phyloP scores from a whole-genome alignment of 2,113 vertebrate genomes.

The Corythornis cristatus region DNA sequence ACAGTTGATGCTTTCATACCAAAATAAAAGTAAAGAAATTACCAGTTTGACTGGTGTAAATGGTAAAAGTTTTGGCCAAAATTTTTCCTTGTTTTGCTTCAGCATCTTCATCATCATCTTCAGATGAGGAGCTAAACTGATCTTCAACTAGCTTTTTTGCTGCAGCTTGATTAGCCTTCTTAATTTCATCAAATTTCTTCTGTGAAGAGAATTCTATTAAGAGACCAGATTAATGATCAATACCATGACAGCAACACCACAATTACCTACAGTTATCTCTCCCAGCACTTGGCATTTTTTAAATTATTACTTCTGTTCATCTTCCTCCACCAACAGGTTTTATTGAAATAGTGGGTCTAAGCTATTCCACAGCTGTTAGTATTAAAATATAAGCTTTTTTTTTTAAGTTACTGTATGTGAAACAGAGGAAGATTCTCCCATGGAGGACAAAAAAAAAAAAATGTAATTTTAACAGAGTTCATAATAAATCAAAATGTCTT shows the following conservation, averaged over 20 bases:
- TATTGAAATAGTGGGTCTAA: neutral
- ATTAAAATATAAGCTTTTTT: neutral
- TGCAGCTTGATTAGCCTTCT: conserved; percentile 87
- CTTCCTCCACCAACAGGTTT: neutral
- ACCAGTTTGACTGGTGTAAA: conserved; percentile 91
- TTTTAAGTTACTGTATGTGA: neutral
- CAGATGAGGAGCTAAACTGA: conserved; percentile 84
- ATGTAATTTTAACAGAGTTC: neutral
- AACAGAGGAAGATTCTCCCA: neutral
- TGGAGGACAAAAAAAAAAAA: neutral
- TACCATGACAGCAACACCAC: neutral
- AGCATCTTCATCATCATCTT: conserved; percentile 81
- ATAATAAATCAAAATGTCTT: neutral
- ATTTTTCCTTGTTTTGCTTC: conserved; percentile 87
- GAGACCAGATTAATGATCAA: neutral
- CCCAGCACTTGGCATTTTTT: neutral
- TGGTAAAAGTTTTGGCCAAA: conserved; percentile 89
- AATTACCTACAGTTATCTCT: neutral
- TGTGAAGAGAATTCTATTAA: conserved; percentile 77
- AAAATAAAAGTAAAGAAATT: conserved; percentile 16
- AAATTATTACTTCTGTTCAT: neutral
- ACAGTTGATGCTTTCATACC: neutral
- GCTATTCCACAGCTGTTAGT: neutral
- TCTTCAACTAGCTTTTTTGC: conserved; percentile 86
- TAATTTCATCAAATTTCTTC: conserved; percentile 93